phyloP scores from a whole-genome alignment of 2,113 vertebrate species.

The Mirounga angustirostris region DNA sequence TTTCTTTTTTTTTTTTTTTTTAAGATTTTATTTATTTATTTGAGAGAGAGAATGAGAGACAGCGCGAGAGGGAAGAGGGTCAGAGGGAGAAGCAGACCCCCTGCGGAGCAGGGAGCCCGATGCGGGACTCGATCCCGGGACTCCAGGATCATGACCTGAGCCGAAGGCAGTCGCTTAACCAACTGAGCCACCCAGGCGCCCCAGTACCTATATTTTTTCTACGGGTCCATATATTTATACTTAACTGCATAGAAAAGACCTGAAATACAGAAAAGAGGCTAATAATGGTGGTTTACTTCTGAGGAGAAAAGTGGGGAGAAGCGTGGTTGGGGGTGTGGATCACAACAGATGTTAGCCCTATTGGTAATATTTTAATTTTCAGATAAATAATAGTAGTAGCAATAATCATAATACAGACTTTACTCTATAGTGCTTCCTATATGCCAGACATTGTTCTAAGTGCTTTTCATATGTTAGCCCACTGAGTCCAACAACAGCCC shows the following conservation, averaged over 20 bases:
- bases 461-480: neutral
- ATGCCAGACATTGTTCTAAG: neutral
- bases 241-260: neutral
- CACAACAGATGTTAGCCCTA: neutral
- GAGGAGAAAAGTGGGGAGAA: neutral
- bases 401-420: neutral
- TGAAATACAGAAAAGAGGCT: neutral
- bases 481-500: neutral
- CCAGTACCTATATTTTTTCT: neutral
- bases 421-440: rapidly evolving
- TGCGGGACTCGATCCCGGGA: no score
- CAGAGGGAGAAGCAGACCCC: no score
- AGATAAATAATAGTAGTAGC: neutral
- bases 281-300: neutral
- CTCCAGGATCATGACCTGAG: no score
- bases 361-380: neutral
- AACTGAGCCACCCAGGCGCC: no score
- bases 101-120: no score
- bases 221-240: neutral
- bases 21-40: no score
- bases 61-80: no score
- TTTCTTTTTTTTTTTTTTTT: neutral
- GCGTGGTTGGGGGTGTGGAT: neutral
- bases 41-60: no score
- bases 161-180: no score